Percentiles rank a stretch among this genome's conserved stretches.
Evolutionary conservation across 2,797 vertebrate genomes (phyloP).

Genomic region (Gymnoscopelus braueri): DNA sequence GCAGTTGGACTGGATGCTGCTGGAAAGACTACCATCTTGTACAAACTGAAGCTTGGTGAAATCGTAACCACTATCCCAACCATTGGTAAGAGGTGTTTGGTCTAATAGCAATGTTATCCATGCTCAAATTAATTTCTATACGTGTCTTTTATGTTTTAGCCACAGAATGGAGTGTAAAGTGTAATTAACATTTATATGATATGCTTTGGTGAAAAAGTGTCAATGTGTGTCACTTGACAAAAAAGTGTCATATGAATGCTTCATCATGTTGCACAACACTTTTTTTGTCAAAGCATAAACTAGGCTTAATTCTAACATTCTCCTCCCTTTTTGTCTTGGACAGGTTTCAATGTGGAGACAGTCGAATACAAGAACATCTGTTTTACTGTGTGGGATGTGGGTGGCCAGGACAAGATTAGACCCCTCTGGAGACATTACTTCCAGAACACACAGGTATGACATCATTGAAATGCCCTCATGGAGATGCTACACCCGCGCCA

Average conservation of each 20-base stretch:
- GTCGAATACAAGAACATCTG: conserved; percentile 95
- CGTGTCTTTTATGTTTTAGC: neutral
- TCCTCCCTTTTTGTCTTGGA: neutral
- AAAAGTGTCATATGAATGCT: too few relatives aligned
- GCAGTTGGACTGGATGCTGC: conserved; percentile 92
- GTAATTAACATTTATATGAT: too few relatives aligned
- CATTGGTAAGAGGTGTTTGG: conserved; percentile 82
- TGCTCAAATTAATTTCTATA: neutral
- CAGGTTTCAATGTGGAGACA: conserved; percentile 94
- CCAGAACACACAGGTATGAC: conserved; percentile 91
- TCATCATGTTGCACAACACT: too few relatives aligned
- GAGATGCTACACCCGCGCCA: too few relatives aligned
- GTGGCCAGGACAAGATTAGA: conserved; percentile 94
- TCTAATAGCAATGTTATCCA: too few relatives aligned
- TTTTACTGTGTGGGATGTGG: conserved; percentile 96
- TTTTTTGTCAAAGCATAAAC: too few relatives aligned
- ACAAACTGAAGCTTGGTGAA: conserved; percentile 92
- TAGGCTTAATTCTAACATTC: too few relatives aligned
- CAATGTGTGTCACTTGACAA: too few relatives aligned
- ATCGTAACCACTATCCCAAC: conserved; percentile 94
- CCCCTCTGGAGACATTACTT: conserved; percentile 96
- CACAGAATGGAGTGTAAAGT: neutral
- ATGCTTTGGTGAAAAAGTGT: too few relatives aligned
- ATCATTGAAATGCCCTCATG: too few relatives aligned
- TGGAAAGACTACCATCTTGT: conserved; percentile 93